Evolutionary conservation across 1,140 invertebrate genomes (phyloP).

Genomic region (Stratiolaelaps scimitus): DNA sequence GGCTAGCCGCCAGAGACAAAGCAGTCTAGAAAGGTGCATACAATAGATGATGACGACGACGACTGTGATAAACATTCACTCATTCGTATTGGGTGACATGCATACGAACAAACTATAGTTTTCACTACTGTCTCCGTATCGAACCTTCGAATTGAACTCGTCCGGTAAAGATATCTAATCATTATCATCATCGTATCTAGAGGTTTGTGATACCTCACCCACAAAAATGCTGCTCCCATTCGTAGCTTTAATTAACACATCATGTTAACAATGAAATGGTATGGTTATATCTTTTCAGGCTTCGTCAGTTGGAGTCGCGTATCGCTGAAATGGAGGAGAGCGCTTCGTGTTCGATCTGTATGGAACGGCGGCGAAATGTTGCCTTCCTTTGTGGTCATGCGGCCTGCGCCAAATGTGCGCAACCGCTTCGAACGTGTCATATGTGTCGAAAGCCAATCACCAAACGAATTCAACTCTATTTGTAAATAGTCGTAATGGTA

Average conservation of each 20-base stretch:
- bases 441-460: slow-evolving; percentile 80
- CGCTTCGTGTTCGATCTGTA: slow-evolving; percentile 54
- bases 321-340: slow-evolving; percentile 75
- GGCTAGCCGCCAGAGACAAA: slow-evolving; percentile 22
- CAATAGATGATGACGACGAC: too few species aligned
- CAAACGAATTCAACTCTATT: slow-evolving; percentile 66
- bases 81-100: too few species aligned
- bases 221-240: too few species aligned
- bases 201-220: too few species aligned
- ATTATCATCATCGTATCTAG: too few species aligned
- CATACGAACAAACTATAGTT: too few species aligned
- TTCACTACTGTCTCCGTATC: too few species aligned
- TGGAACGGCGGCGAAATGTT: slow-evolving; percentile 57
- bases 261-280: too few species aligned
- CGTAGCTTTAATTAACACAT: too few species aligned
- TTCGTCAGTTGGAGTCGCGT: slow-evolving; percentile 65
- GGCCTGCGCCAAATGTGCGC: slow-evolving; percentile 66
- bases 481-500: slow-evolving; percentile 24
- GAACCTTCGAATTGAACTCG: too few species aligned
- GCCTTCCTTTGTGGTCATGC: slow-evolving; percentile 79
- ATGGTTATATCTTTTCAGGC: slow-evolving; percentile 44
- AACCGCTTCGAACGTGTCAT: slow-evolving; percentile 69
- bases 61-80: too few species aligned
- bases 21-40: slow-evolving; percentile 26
- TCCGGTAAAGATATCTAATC: too few species aligned